Evolutionary conservation across 2,797 vertebrate genomes (phyloP), one percentile per base, ranked within the genome.

Genomic region (Mus minutoides): DNA sequence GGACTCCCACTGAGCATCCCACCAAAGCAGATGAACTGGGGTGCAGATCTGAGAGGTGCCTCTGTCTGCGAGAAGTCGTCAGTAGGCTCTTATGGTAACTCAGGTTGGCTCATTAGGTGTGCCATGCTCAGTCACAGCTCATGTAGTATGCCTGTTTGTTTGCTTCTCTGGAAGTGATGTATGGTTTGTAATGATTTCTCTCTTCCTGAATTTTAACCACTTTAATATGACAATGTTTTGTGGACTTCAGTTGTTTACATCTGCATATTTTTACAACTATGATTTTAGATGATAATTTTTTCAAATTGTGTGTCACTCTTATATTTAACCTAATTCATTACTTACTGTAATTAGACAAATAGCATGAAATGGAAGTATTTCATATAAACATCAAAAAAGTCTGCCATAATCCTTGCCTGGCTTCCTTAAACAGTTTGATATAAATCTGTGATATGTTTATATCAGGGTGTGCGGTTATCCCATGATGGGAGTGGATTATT

Each of bases 201-300:
- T 26, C 77, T 94, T 83, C 54, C 79, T 94, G 34, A 22, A 83
- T 88, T 82, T 60, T 43, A 62, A 86, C 75, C 31, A 34, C 58
- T 10, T 52, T 77, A 52, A 49, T 43, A n/a, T 78, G 31, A 29
- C 31, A 62, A 52, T 40, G 92, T 95, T 56, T 54, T 87, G 26
- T 80, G 37, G 37, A 34, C 9, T 79, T 92, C 93, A 91, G 7
- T 83, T 62, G 43, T 90, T 89, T 82, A 54, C 54, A 46, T 86
- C 78, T 88, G 3, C 62, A 26, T 89, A 16, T 84, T 88, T 54
- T 64, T 60, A 73, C n/a, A 92, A 31, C 58, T 29, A 37, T 14
- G 19, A 85, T 91, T 97, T 93, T 83, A 94, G 19, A 37, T 69
- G 11, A 84, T 62, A 71, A 52, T 52, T 87, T 54, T 67, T 54